Base-by-base conservation (phyloP, 2,113 vertebrate species). In the Peromyscus californicus region DNA sequence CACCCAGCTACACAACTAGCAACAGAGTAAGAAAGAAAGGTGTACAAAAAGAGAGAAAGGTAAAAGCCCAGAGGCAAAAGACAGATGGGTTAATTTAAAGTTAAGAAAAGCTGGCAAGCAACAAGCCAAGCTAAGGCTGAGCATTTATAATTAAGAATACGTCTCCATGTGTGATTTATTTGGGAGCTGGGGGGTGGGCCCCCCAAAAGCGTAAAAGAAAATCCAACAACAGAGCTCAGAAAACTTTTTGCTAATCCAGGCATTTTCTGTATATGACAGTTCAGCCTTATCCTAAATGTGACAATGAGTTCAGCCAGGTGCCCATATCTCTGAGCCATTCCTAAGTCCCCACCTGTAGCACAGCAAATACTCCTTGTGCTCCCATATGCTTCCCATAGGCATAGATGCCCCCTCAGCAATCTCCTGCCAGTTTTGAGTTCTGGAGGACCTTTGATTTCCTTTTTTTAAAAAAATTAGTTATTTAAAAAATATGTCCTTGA, bases 361-460 rank as follows among this genome's bases (percentile, higher is more conserved):
- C 5, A 16, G 65, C 33, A 89, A n/a, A 93, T 86, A 42, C 12
- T 19, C 33, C 36, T 45, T 29, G 33, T 42, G 6, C 15, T 54
- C 48, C 29, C 19, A 4, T 15, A 36, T 33, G 48, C 85, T 83
- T 72, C 48, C 22, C 82, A 8, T 51, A 12, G 17, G 24, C 59
- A 42, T 26, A 76, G 39, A 85, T 12, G 85, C 7, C 7, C 22
- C 15, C 48, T 88, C 82, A 94, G n/a, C 9, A 69, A 72, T 31
- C 45, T 75, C 90, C 63, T 67, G 24, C 16, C 31, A 63, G 39
- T 36, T 84, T 63, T 78, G 7, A 57, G 72, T 17, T 82, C 75
- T 63, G 51, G 70, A 93, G 94, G 11, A 91, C 8, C 42, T 70
- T 57, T 83, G 78, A 93, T 72, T 85, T 93, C 39, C 59, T 70